A percentile compares a stretch with the other conserved stretches of the same genome.
phyloP scores from a whole-genome alignment of 2,113 vertebrate species.

The Psilopsiagon aurifrons region DNA sequence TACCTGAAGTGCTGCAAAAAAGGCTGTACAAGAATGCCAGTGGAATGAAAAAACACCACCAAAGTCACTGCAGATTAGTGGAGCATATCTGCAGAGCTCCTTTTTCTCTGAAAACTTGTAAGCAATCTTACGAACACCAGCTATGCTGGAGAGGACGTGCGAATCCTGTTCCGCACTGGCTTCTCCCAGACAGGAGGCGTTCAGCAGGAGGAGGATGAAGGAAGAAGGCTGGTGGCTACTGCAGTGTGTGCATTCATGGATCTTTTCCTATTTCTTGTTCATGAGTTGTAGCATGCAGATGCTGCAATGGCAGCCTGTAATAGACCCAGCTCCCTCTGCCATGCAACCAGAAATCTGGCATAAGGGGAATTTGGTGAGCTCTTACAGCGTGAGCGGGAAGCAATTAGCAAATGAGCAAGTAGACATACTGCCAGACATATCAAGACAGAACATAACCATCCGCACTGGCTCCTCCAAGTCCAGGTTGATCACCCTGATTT shows the following conservation, averaged over 20 bases:
- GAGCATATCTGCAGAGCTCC: not conserved
- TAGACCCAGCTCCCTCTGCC: not conserved
- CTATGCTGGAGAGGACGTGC: not conserved
- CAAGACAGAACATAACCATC: not conserved
- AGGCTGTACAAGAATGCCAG: not conserved
- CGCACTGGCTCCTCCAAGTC: not conserved
- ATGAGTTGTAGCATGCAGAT: not conserved
- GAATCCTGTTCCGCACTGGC: not conserved
- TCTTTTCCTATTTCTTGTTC: not conserved
- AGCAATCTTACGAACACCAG: not conserved
- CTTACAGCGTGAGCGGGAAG: not conserved
- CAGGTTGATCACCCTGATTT: not conserved
- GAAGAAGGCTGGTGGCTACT: not conserved
- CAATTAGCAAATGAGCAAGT: not conserved
- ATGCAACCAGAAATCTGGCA: not conserved
- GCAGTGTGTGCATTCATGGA: accelerated
- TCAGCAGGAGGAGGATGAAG: not conserved
- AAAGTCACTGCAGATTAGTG: constrained; percentile 9
- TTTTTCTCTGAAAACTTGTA: not conserved
- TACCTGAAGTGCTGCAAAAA: not conserved
- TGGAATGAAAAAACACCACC: constrained; percentile 7
- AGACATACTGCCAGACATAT: not conserved
- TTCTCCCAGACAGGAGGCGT: not conserved
- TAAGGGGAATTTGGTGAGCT: not conserved
- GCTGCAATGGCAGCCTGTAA: not conserved